phyloP scores from a whole-genome alignment of 2,888 invertebrate species.

The Apodemia mormo region DNA sequence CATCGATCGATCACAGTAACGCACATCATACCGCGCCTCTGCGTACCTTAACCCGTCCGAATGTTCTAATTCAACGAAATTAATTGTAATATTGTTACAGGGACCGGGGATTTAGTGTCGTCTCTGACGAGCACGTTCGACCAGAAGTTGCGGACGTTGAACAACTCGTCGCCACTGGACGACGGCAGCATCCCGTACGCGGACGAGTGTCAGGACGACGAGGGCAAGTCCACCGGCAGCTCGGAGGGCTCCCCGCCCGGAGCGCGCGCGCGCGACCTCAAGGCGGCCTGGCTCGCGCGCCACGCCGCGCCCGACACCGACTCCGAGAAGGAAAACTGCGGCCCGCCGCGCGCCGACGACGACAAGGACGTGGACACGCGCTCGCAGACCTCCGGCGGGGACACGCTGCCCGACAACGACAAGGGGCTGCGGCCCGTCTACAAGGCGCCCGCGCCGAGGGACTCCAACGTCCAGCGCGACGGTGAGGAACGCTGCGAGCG shows the following conservation, averaged over 20 bases:
- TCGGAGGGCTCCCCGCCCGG: slow-evolving; percentile 52
- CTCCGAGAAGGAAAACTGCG: slow-evolving; percentile 67
- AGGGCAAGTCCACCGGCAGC: slow-evolving; percentile 58
- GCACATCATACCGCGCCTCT: slow-evolving; percentile 48
- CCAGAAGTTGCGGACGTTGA: slow-evolving; percentile 88
- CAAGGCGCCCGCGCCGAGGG: slow-evolving; percentile 33
- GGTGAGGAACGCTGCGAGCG: slow-evolving; percentile 41
- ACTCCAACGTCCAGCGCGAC: slow-evolving; percentile 51
- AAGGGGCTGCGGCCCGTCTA: slow-evolving; percentile 45
- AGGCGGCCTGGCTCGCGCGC: slow-evolving; percentile 75
- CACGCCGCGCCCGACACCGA: slow-evolving; percentile 55
- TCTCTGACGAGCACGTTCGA: slow-evolving; percentile 93
- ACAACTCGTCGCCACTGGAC: slow-evolving; percentile 85
- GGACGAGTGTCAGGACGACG: slow-evolving; percentile 84
- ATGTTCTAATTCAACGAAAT: slow-evolving; percentile 22
- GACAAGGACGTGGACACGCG: slow-evolving; percentile 90
- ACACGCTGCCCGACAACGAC: slow-evolving; percentile 70
- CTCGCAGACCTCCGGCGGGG: slow-evolving; percentile 76
- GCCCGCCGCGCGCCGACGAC: slow-evolving; percentile 83
- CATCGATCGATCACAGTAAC: slow-evolving; percentile 44
- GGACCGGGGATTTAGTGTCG: slow-evolving; percentile 90
- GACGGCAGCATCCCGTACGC: slow-evolving; percentile 87
- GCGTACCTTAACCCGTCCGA: slow-evolving; percentile 53
- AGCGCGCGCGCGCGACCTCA: slow-evolving; percentile 59
- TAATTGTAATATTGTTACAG: slow-evolving; percentile 77